These are phyloP conservation scores for Takifugu rubripes DNA, from an alignment of 2,797 vertebrate species.

Conservation along the genomic window DNA sequence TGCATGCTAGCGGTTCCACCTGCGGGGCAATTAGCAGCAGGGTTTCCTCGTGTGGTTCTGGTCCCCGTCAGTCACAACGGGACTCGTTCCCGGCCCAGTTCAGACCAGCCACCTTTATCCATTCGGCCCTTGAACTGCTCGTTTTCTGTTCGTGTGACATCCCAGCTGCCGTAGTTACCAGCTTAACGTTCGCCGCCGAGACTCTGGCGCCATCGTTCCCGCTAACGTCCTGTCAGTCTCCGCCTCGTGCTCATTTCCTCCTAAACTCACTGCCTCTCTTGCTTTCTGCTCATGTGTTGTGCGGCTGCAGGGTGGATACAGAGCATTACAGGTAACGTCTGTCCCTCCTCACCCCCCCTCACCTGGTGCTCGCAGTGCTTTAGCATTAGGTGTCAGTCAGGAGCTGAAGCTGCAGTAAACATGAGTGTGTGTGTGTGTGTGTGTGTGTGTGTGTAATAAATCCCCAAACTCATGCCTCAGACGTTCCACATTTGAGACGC, in stretches of 20 bases:
- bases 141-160: too few species aligned
- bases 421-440: background rate
- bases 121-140: background rate
- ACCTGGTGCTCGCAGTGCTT: constrained; percentile 30
- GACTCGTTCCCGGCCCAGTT: background rate
- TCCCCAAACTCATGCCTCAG: background rate
- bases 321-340: constrained; percentile 95
- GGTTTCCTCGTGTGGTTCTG: background rate
- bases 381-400: constrained; percentile 18
- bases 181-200: constrained; percentile 22
- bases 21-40: constrained; percentile 12
- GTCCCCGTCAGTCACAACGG: background rate
- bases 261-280: constrained; percentile 73
- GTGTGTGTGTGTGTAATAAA: background rate
- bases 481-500: background rate
- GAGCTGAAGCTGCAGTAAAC: constrained; percentile 14
- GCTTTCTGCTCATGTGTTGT: constrained; percentile 81
- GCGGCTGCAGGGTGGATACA: constrained; percentile 98
- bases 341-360: constrained; percentile 55
- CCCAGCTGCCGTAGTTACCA: constrained; percentile 20
- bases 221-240: constrained; percentile 31
- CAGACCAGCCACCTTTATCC: background rate
- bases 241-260: constrained; percentile 55
- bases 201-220: too few species aligned
- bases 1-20: constrained; percentile 44